Conservation (phyloP, 1,140 invertebrate genomes). For the Dendroctonus valens region DNA sequence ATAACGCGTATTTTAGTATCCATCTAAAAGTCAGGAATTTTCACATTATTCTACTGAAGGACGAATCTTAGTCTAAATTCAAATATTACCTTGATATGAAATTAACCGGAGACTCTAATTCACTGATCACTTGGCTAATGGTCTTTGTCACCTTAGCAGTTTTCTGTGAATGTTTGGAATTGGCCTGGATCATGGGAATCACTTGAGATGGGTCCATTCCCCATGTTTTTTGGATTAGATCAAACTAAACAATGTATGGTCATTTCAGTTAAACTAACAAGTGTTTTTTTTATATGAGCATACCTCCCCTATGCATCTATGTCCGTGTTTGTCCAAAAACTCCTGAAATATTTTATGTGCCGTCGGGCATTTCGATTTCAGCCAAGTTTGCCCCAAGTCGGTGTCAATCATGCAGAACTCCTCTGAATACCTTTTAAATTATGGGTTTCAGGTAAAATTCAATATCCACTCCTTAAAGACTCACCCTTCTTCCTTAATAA, state of each 20-base stretch:
- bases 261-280: not conserved
- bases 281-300: slow-evolving; percentile 1
- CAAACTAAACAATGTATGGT: slow-evolving; percentile 57
- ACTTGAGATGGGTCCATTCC: slow-evolving; percentile 60
- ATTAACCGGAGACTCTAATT: slow-evolving; percentile 55
- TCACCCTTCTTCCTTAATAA: slow-evolving; percentile 53
- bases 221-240: slow-evolving; percentile 68
- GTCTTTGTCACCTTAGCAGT: slow-evolving; percentile 37
- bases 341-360: slow-evolving; percentile 54
- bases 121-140: slow-evolving; percentile 49
- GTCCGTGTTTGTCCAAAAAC: slow-evolving; percentile 73
- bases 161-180: slow-evolving; percentile 41
- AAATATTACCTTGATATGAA: slow-evolving; percentile 50
- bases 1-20: slow-evolving; percentile 57
- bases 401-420: slow-evolving; percentile 58
- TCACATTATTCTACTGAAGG: not conserved
- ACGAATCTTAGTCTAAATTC: not conserved
- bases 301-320: slow-evolving; percentile 73
- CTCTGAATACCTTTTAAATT: slow-evolving; percentile 37
- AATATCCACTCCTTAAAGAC: not conserved
- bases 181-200: slow-evolving; percentile 62
- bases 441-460: slow-evolving; percentile 18
- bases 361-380: slow-evolving; percentile 56
- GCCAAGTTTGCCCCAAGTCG: slow-evolving; percentile 58
- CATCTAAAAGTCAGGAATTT: slow-evolving; percentile 47